Conservation (phyloP, 2,888 invertebrate species). For the Mythimna impura region DNA sequence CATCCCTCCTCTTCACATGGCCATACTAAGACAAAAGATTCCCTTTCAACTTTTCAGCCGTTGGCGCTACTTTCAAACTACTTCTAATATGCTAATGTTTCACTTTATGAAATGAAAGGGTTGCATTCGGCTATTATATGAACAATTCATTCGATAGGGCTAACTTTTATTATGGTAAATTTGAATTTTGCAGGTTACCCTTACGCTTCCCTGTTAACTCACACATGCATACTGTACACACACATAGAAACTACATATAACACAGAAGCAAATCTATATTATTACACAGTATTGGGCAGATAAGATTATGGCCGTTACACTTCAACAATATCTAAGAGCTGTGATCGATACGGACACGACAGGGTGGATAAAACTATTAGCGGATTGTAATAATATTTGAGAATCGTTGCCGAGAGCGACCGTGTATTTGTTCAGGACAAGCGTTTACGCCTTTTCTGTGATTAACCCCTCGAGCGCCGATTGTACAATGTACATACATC, state of each 20-base stretch:
- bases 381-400: constrained; percentile 39
- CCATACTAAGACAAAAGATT: no score
- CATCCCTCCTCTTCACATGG: no score
- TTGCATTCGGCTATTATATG: no score
- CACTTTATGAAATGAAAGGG: no score
- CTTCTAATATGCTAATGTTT: no score
- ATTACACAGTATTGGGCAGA: constrained; percentile 47
- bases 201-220: no score
- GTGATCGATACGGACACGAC: constrained; percentile 50
- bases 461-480: constrained; percentile 6
- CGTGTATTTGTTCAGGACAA: constrained; percentile 30
- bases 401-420: constrained; percentile 22
- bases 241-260: constrained; percentile 12
- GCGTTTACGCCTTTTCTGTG: not conserved
- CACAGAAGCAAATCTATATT: constrained; percentile 41
- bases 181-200: no score
- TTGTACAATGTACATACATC: no score
- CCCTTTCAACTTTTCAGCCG: no score
- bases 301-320: constrained; percentile 55
- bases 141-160: no score
- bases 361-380: constrained; percentile 55
- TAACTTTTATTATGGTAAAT: no score
- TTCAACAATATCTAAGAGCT: constrained; percentile 50
- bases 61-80: no score
- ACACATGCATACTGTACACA: constrained; percentile 1